Base-by-base conservation (phyloP, 2,888 invertebrate genomes). In the Ceramica pisi region DNA sequence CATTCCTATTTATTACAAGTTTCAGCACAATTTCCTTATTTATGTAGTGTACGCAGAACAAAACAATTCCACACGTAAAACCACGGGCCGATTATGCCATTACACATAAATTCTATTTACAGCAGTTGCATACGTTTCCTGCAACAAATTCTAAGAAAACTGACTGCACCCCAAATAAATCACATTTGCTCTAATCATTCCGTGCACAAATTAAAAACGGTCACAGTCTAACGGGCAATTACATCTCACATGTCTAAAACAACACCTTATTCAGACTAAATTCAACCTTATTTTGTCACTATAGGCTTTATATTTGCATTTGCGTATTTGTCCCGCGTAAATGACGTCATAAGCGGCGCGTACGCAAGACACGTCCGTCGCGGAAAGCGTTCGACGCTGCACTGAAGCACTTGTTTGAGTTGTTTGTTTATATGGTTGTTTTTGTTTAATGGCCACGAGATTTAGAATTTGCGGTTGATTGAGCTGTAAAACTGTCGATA, bases 171-270 rank as follows among this genome's bases (percentile, higher is more conserved):
- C 64, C 46, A 78, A 83, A 71, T 67, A 80, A 83, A 85, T 81
- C 86, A 83, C 80, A 60, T 78, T 73, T 67, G 75, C 74, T 73
- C 68, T 84, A 85, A 85, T 83, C 84, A 83, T 81, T 78, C 62
- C 63, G 71, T 83, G 82, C 84, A 87, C 86, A 86, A 84, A 90
- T 89, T 86, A 85, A 86, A 84, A 89, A 90, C 89, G 86, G 85
- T 85, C 86, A 82, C 78, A 81, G 78, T 79, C 72, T 81, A 88
- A 86, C 83, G 74, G 81, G 62, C 81, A 78, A 75, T 66, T 73
- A 74, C 78, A 83, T 81, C 76, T 83, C 85, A 84, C 77, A 81
- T 71, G 75, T 85, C 82, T 81, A 80, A 74, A 82, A 80, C 78
- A 75, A 69, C 67, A 84, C 81, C 75, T 67, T 66, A 82, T 68